These are phyloP conservation scores for Antitype chi DNA, from an alignment of 2,888 invertebrate species.

Conservation along the genomic window DNA sequence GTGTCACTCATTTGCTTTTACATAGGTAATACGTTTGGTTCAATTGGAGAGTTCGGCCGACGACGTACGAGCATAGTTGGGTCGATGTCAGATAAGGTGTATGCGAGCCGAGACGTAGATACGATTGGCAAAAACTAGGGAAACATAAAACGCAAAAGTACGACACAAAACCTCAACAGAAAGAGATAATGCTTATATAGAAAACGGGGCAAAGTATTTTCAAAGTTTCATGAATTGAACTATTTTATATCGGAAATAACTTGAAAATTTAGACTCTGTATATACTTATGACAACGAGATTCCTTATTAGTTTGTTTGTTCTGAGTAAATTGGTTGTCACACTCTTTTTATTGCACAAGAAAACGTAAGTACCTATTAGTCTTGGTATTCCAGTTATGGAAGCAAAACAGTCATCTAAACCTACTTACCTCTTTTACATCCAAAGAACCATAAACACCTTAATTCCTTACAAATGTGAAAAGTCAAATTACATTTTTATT, in stretches of 20 bases:
- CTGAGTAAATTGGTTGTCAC: too few species aligned
- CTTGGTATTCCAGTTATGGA: not conserved
- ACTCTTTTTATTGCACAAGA: not conserved
- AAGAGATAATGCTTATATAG: not conserved
- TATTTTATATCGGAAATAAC: not conserved
- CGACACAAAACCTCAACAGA: not conserved
- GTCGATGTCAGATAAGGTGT: not conserved
- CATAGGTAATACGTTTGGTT: not conserved
- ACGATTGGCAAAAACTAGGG: not conserved
- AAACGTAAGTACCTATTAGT: not conserved
- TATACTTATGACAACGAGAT: not conserved
- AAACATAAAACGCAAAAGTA: not conserved
- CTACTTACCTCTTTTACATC: not conserved
- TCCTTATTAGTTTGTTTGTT: not conserved
- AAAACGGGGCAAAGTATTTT: not conserved
- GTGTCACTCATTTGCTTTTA: not conserved
- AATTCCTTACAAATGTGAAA: conserved; percentile 46
- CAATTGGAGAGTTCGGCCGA: not conserved
- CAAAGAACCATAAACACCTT: conserved; percentile 16
- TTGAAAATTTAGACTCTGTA: not conserved
- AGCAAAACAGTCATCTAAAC: not conserved
- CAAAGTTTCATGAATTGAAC: not conserved
- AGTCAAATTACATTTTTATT: conserved; percentile 59
- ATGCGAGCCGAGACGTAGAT: not conserved
- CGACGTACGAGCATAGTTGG: not conserved